Conservation (phyloP, 2,888 invertebrate species). For the Drosophila phalerata region DNA sequence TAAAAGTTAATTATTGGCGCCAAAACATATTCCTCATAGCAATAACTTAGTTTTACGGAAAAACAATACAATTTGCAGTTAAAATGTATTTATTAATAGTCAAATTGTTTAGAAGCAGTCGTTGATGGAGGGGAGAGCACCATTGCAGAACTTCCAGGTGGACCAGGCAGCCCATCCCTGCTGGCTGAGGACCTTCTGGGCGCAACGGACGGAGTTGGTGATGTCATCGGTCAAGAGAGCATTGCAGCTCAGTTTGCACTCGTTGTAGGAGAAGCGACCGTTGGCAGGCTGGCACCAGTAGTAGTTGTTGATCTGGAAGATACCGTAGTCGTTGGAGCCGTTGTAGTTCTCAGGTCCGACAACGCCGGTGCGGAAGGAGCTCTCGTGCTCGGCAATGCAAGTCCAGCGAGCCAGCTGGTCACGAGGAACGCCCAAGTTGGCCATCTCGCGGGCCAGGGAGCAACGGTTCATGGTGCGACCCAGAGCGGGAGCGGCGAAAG, state of each 20-base stretch:
- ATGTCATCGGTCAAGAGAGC: conserved; percentile 26
- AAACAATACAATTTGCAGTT: background rate
- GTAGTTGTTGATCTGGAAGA: conserved; percentile 83
- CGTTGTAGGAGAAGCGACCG: conserved; percentile 76
- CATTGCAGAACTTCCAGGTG: conserved; percentile 71
- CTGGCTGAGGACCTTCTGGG: conserved; percentile 63
- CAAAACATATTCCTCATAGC: too few species aligned
- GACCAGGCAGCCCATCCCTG: conserved; percentile 82
- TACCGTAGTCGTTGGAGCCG: conserved; percentile 85
- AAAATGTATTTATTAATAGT: conserved; percentile 8
- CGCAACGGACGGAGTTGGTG: conserved; percentile 64
- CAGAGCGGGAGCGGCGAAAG: conserved; percentile 61
- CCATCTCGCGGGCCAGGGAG: conserved; percentile 72
- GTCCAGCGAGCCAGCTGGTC: conserved; percentile 72
- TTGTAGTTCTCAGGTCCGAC: conserved; percentile 85
- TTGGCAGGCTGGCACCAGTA: conserved; percentile 81
- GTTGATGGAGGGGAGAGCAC: conserved; percentile 68
- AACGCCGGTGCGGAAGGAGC: conserved; percentile 84
- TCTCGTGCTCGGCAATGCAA: conserved; percentile 80
- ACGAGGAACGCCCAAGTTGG: conserved; percentile 71
- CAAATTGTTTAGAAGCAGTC: conserved; percentile 69
- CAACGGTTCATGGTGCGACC: conserved; percentile 69
- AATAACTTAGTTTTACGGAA: too few species aligned
- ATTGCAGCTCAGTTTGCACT: conserved; percentile 73
- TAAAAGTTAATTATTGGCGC: too few species aligned